Evolutionary conservation across 2,888 invertebrate species (phyloP), one percentile per base, ranked within the genome.

Genomic region (Ophion ellenae): DNA sequence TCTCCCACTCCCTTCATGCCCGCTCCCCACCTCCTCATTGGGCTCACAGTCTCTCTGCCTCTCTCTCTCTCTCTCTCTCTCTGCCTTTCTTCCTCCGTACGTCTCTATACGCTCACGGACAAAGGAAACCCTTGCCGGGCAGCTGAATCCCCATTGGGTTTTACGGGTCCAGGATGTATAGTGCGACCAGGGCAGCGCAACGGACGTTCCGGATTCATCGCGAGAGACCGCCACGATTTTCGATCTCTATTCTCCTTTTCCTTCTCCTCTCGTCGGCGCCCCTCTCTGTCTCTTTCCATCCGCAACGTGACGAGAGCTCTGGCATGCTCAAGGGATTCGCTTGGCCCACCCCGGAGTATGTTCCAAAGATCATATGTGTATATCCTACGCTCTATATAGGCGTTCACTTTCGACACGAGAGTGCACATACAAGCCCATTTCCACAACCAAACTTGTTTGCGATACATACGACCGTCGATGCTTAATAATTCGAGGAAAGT

Each of bases 81-180:
- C n/a, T 20, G 2, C 24, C 17, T 47, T 47, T 9, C 28, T 64
- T 11, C 61, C 45, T 63, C 63, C 64, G 36, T 28, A 7, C 20
- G 77, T 66, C 64, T 40, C 69, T 79, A 79, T 82, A 79, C 79
- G 69, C 59, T 32, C 66, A 83, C 75, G 85, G 71, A 85, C 85
- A 83, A 85, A 79, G 85, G 79, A 82, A 85, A 83, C 85, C 85
- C 53, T 85, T 83, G 79, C 80, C 66, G 79, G 45, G 66, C 40
- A 28, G 74, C 63, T 73, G 83, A 83, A 83, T 83, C 79, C 84
- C 85, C 85, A 67, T 85, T 76, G 85, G 85, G 61, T 83, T 83
- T 85, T 73, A 80, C 85, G 47, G 75, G 28, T 59, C 61, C 66
- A 40, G 66, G 47, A 73, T 69, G 67, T 67, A 71, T 63, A 75